Conservation (phyloP, 2,888 invertebrate genomes). For the Drosophila limbata region DNA sequence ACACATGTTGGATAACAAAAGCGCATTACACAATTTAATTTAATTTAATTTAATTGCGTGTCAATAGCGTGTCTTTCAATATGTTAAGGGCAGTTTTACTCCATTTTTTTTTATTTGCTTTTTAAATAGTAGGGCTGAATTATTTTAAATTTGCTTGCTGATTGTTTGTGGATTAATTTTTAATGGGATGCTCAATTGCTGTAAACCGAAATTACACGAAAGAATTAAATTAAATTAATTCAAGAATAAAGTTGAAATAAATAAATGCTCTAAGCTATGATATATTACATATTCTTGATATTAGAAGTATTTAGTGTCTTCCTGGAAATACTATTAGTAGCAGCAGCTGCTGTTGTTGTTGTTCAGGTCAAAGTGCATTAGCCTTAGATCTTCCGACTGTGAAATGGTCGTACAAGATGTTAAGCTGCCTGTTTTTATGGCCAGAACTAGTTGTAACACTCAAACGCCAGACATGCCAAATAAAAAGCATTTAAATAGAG, state of each 20-base stretch:
- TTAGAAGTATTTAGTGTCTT: background rate
- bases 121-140: slow-evolving; percentile 18
- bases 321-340: background rate
- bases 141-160: slow-evolving; percentile 41
- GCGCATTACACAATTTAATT: slow-evolving; percentile 61
- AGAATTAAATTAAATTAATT: background rate
- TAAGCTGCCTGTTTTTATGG: slow-evolving; percentile 63
- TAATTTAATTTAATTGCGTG: slow-evolving; percentile 76
- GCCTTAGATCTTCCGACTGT: slow-evolving; percentile 66
- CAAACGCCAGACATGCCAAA: slow-evolving; percentile 76
- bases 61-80: slow-evolving; percentile 65
- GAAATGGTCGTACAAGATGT: slow-evolving; percentile 50
- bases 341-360: slow-evolving; percentile 3
- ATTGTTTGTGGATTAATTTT: slow-evolving; percentile 42
- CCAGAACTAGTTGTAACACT: slow-evolving; percentile 57
- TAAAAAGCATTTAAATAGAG: slow-evolving; percentile 77
- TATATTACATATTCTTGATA: background rate
- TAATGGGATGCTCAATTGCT: slow-evolving; percentile 20
- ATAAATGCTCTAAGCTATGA: background rate
- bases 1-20: slow-evolving; percentile 21
- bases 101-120: slow-evolving; percentile 11
- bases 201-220: background rate
- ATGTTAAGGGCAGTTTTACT: slow-evolving; percentile 31
- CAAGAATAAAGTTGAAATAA: background rate
- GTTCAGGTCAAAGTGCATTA: slow-evolving; percentile 72